Base-by-base conservation (phyloP, 1,140 invertebrate species). In the Drosophila tsacasi region DNA sequence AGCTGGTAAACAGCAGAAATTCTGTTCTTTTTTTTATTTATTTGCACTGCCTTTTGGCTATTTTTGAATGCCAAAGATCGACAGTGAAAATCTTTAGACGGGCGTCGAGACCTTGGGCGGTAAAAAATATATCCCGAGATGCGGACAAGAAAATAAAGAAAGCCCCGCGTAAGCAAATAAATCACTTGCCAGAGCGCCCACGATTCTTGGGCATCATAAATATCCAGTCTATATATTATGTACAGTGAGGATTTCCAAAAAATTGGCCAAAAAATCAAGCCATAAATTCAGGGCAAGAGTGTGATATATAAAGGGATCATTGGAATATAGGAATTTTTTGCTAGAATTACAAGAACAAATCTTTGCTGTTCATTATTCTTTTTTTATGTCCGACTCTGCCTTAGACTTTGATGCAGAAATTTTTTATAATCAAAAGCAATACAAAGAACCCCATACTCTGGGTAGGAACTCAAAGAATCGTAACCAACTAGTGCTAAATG, bases 21-120 rank as follows among this genome's bases (percentile, higher is more conserved):
- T 58, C 40, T 58, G 44, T 30, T 44, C n/a, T 23, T 47, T 68
- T 67, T 54, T 59, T 32, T 15, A 15, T 21, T 30, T 40, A 15
- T 72, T 60, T 54, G 44, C 50, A 58, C n/a, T 19, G 67, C 27
- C 39, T 25, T 39, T 57, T 23, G 32, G 49, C 83, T 87, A 86
- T 86, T 87, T 86, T 89, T 87, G 83, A 89, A 86, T 86, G 83
- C 84, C 84, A 86, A 86, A 87, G 76, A 74, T 68, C 83, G 83
- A 54, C 83, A 83, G 83, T 86, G 80, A 87, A 86, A 77, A 87
- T 74, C 50, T 32, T n/a, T 37, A 10, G 57, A 50, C 10, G 19
- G 19, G 12, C 73, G 61, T 72, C 62, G 81, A 79, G 84, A 79
- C 84, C 83, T 86, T 86, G 83, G 66, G 72, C 73, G n/a, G 59